Evolutionary conservation across 1,140 invertebrate species (phyloP).

Genomic region (Popillia japonica): DNA sequence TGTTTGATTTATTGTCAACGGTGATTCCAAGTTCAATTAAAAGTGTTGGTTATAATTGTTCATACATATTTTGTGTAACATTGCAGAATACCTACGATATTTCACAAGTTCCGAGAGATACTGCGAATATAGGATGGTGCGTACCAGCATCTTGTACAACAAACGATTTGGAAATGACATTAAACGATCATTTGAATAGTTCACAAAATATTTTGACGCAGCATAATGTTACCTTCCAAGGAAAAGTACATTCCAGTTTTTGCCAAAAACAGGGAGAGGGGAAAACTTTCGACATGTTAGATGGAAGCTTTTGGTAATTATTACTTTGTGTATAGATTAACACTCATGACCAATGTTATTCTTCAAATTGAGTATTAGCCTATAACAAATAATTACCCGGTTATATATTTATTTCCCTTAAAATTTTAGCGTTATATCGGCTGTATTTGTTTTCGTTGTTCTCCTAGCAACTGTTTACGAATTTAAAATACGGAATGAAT

Average conservation of each 20-base stretch:
- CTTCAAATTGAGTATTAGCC: not conserved
- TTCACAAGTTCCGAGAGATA: constrained; percentile 60
- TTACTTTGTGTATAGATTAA: not conserved
- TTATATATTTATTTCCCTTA: not conserved
- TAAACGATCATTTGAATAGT: constrained; percentile 60
- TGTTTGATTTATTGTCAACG: too few relatives aligned
- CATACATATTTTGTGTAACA: constrained; percentile 20
- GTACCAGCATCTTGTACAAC: constrained; percentile 63
- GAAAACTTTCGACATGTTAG: constrained; percentile 56
- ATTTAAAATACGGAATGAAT: constrained; percentile 43
- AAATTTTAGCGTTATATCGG: constrained; percentile 49
- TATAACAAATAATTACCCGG: not conserved
- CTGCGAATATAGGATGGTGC: constrained; percentile 65
- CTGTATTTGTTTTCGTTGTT: constrained; percentile 49
- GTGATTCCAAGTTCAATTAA: too few relatives aligned
- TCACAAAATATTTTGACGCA: constrained; percentile 60
- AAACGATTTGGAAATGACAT: constrained; percentile 60
- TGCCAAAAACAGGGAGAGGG: constrained; percentile 55
- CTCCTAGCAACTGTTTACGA: constrained; percentile 52
- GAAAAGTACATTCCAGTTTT: constrained; percentile 54
- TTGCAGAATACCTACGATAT: constrained; percentile 55
- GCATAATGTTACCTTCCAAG: constrained; percentile 59
- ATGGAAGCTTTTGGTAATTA: constrained; percentile 62
- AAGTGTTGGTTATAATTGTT: not conserved
- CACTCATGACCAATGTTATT: not conserved